These are phyloP conservation scores for Petrolisthes manimaculis DNA, from an alignment of 2,888 invertebrate species.

Conservation along the genomic window DNA sequence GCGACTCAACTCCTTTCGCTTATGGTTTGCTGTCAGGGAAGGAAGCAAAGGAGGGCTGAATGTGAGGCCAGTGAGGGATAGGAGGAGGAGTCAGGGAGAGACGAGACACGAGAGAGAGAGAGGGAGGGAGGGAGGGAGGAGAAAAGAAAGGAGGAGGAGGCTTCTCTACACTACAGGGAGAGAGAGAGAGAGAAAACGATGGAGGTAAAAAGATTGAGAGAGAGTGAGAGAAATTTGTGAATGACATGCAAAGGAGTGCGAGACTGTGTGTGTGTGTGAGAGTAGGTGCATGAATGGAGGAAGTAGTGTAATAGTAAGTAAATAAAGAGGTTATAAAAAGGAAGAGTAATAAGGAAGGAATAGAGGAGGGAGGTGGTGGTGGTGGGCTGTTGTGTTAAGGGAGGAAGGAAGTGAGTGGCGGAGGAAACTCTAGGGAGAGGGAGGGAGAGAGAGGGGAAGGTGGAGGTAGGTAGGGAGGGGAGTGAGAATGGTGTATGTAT, in stretches of 20 bases:
- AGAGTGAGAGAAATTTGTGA: too few relatives aligned
- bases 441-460: neutral
- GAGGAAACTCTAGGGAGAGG: neutral
- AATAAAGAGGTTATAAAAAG: neutral
- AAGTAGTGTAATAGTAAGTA: neutral
- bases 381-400: neutral
- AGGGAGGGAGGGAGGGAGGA: neutral
- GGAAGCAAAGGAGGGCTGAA: conserved; percentile 1
- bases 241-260: neutral
- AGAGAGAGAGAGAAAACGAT: neutral
- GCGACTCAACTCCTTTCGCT: neutral
- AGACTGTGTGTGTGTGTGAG: neutral
- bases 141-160: neutral
- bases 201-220: neutral
- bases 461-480: neutral
- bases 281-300: neutral
- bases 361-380: neutral
- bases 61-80: neutral
- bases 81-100: neutral
- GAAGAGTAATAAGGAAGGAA: neutral
- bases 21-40: neutral
- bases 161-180: too few relatives aligned
- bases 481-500: neutral
- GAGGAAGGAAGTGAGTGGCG: neutral
- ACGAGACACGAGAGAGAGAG: neutral